Base-by-base conservation (phyloP, 2,888 invertebrate species). In the Digitonthophagus gazella region DNA sequence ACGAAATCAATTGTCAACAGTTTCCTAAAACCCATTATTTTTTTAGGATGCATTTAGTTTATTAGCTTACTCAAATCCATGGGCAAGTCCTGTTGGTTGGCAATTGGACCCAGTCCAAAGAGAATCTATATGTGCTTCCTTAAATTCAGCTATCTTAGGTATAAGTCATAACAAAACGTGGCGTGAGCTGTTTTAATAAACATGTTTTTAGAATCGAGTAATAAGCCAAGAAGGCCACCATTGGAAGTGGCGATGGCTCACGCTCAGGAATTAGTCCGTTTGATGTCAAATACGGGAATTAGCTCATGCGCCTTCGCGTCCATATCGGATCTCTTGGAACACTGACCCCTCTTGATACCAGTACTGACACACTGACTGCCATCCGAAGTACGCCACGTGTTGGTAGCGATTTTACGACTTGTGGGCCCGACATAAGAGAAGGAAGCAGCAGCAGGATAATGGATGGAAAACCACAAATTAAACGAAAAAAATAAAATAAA, bases 121-220 rank as follows among this genome's bases (percentile, higher is more conserved):
- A 78, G 98, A 98, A 85, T 91, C 93, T 67, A 93, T 98, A 71
- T 97, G 96, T 87, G 95, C 95, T 79, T 93, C 96, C 80, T 90
- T 98, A 78, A 98, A 98, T 86, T 96, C 97, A 78, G 97, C 98
- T 83, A 98, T 98, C 84, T 88, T 98, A 84, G 96, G 97, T 97
- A 82, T 83, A 83, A 77, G 15, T 54, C 55, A 15, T 19, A 20
- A 19, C 20, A 6, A 44, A 44, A 8, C 18, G 11, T n/a, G 15
- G 14, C 58, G 6, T 4, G n/a, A 3, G 16, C 5, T 15, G 15
- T 15, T 15, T 64, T 20, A 5, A 14, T 20, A 58, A 71, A 65
- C 66, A 67, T 73, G 19, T 67, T 78, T 80, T n/a, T 85, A 97
- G 97, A 96, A 86, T 93, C 94, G 78, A 91, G 91, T 83, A 95